phyloP scores from a whole-genome alignment of 2,113 vertebrate genomes.

The Colistium nudipinnis region DNA sequence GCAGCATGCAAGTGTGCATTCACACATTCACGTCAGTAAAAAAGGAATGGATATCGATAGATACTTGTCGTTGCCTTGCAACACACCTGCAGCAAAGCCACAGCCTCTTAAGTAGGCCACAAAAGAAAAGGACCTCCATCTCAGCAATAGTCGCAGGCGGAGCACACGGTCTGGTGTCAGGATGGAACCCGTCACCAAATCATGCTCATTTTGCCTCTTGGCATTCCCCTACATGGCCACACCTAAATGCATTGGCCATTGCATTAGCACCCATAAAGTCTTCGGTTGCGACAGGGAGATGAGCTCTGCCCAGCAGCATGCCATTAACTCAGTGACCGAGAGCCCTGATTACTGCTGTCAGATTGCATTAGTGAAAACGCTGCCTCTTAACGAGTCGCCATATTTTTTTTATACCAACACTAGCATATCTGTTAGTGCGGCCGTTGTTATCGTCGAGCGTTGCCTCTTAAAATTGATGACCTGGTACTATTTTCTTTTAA shows the following conservation, averaged over 20 bases:
- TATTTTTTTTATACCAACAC: slow-evolving; percentile 29
- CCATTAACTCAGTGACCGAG: slow-evolving; percentile 31
- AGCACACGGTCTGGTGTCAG: slow-evolving; percentile 8
- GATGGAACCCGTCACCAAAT: slow-evolving; percentile 24
- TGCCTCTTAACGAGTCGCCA: neutral
- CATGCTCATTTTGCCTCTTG: slow-evolving; percentile 43
- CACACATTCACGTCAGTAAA: neutral
- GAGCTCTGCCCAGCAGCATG: slow-evolving; percentile 20
- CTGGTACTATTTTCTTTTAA: neutral
- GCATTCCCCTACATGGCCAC: slow-evolving; percentile 32
- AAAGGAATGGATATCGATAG: neutral
- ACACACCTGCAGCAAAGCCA: neutral
- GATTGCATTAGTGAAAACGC: slow-evolving; percentile 44
- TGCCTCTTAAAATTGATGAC: neutral
- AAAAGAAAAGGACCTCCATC: neutral
- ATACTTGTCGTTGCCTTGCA: neutral
- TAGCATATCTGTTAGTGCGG: neutral
- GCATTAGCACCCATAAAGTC: too few relatives aligned
- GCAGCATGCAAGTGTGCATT: neutral
- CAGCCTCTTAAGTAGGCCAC: neutral
- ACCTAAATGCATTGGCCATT: slow-evolving; percentile 18
- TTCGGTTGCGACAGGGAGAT: slow-evolving; percentile 27
- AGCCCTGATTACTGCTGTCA: slow-evolving; percentile 39
- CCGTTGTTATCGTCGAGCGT: slow-evolving; percentile 1
- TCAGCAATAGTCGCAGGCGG: slow-evolving; percentile 12